Base-by-base conservation (phyloP, 2,113 vertebrate species). In the Heptranchias perlo region DNA sequence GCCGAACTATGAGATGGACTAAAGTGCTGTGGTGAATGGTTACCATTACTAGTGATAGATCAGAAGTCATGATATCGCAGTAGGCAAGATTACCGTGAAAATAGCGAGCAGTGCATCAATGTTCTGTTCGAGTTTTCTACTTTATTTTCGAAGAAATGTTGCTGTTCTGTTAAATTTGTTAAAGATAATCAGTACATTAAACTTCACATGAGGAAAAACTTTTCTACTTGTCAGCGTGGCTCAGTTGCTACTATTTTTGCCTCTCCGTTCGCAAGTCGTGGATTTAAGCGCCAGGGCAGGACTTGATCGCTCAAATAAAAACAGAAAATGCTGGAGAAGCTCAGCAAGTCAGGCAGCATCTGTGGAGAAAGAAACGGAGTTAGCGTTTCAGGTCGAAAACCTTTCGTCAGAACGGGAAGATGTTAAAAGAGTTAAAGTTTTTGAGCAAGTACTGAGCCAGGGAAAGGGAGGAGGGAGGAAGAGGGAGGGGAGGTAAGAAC, bases 151-250 rank as follows among this genome's bases (percentile, higher is more conserved):
- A 39, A 23, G 16, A 93, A 93, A 93, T 47, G 35, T 87, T 54
- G 28, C 86, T 89, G 23, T 93, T 62, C 58, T 23, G 58, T 39
- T 92, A 35, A 16, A 82, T 62, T 61, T 62, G 54, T 39, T n/a
- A 64, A 93, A 39, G 58, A 35, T 44, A 64, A 93, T 93, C 89
- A 93, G 21, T 93, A n/a, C 18, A 93, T 93, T 93, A 93, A 93
- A 93, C n/a, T 62, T 62, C 35, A 62, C 89, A 39, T n/a, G 54
- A 62, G 58, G 16, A 93, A 39, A 62, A 35, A 7, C 25, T 11
- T 11, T 31, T 92, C 87, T 23, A 62, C 14, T 93, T 93, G 58
- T 93, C 89, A 21, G 16, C 58, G 3, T 62, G 58, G 89, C 54
- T 92, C 11, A 58, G 35, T 58, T 61, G 31, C 35, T 62, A 0